Base-by-base conservation (phyloP, 2,113 vertebrate genomes). In the Tupaia chinensis region DNA sequence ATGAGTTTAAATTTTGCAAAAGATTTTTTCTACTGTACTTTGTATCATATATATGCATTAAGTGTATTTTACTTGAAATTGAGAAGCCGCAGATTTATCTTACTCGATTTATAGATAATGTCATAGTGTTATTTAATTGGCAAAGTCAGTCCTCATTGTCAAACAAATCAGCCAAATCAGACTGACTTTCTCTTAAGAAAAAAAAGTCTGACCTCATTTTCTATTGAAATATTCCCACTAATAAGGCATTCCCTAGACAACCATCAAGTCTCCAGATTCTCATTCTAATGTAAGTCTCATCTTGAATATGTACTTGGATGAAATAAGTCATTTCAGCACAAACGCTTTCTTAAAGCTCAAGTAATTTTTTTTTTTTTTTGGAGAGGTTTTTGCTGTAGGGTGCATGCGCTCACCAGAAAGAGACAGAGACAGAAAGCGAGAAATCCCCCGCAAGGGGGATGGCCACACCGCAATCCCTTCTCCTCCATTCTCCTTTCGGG, bases 201-300 rank as follows among this genome's bases (percentile, higher is more conserved):
- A 78, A 92, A 88, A 73, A 53, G 32, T 76, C 29, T 88, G 78
- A 89, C 54, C 34, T 88, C 14, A 84, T 88, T 95, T 87, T 92
- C 77, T 25, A 15, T 58, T 9, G 61, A 63, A 72, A 65, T 78
- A 89, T 83, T 6, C 7, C 20, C 29, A 14, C 14, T 83, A 83
- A 78, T 65, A 58, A 58, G 14, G 2, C 58, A 84, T 84, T 5
- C 10, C 13, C 13, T 29, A 83, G 65, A 70, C 19, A 89, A 72
- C 13, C 3, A 1, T 70, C 23, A n/a, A 23, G 44, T 27, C 78
- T 92, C 61, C 44, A 5, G 11, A 34, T 54, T 72, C 27, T 91
- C 11, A n/a, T 53, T 95, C 27, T 61, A 44, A 25, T 3, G 20
- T 61, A 84, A 53, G 20, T 4, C 7, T 54, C 16, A 77, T 29